These are phyloP conservation scores for Crocallis elinguaria DNA, from an alignment of 2,888 invertebrate genomes.

Conservation along the genomic window DNA sequence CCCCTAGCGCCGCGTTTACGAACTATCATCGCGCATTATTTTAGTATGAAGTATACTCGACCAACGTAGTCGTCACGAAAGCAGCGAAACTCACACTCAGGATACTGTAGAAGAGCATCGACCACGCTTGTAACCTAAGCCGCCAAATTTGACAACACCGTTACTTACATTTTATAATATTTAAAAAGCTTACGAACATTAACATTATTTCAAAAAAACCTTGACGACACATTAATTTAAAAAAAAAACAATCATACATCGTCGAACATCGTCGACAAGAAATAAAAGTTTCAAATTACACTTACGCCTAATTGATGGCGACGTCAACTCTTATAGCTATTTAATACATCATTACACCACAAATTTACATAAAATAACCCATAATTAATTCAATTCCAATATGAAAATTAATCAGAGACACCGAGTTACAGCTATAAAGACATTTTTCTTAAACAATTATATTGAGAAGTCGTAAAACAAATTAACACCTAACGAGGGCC, in stretches of 20 bases:
- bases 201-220: slow-evolving; percentile 5
- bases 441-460: slow-evolving; percentile 52
- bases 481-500: slow-evolving; percentile 46
- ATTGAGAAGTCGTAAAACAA: slow-evolving; percentile 45
- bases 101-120: too few relatives aligned
- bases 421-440: slow-evolving; percentile 40
- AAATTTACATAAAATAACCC: slow-evolving; percentile 47
- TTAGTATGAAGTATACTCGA: too few relatives aligned
- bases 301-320: slow-evolving; percentile 43
- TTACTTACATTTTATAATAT: too few relatives aligned
- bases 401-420: slow-evolving; percentile 44
- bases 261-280: too few relatives aligned
- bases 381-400: slow-evolving; percentile 43
- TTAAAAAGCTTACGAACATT: slow-evolving; percentile 17
- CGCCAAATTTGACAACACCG: too few relatives aligned
- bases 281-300: slow-evolving; percentile 34
- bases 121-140: too few relatives aligned
- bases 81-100: too few relatives aligned
- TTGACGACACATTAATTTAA: not conserved
- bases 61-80: too few relatives aligned
- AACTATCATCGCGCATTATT: too few relatives aligned
- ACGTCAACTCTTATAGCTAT: slow-evolving; percentile 39
- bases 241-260: too few relatives aligned
- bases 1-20: too few relatives aligned
- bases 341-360: slow-evolving; percentile 47